A percentile compares a stretch with the other conserved stretches of the same genome.
phyloP scores from a whole-genome alignment of 2,888 invertebrate species.

The Caenorhabditis afra region DNA sequence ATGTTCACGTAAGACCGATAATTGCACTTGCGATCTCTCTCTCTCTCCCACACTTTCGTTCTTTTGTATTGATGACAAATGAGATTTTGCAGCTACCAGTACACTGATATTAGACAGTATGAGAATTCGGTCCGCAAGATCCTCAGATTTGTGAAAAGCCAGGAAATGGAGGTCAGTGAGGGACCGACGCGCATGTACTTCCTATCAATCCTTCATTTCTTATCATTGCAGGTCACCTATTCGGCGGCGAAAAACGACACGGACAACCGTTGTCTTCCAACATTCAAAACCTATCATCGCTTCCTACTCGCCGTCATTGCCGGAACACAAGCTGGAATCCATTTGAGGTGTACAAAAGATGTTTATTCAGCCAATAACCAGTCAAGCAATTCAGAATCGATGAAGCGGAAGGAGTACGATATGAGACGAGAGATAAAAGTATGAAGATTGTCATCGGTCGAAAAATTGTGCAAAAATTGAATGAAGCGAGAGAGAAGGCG shows the following conservation, averaged over 20 bases:
- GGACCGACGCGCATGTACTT: neutral
- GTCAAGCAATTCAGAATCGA: constrained; percentile 62
- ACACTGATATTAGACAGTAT: constrained; percentile 65
- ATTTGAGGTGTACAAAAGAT: constrained; percentile 55
- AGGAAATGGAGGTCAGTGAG: constrained; percentile 34
- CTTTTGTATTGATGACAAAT: too few species aligned
- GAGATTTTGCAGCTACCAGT: constrained; percentile 63
- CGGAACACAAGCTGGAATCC: constrained; percentile 67
- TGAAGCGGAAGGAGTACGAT: constrained; percentile 71
- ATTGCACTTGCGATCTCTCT: constrained; percentile 6
- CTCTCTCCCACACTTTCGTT: too few species aligned
- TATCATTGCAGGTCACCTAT: constrained; percentile 58
- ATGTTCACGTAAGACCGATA: constrained; percentile 60
- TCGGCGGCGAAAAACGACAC: constrained; percentile 64
- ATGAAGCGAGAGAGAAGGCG: constrained; percentile 65
- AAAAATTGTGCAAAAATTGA: constrained; percentile 64
- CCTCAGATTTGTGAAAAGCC: constrained; percentile 60
- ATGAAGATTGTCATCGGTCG: constrained; percentile 66
- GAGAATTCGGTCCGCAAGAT: constrained; percentile 68
- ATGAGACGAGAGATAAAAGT: constrained; percentile 68
- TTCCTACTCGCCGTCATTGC: constrained; percentile 69
- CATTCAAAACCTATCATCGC: constrained; percentile 67
- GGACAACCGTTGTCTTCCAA: constrained; percentile 61
- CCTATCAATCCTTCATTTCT: constrained; percentile 3
- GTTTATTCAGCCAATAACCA: constrained; percentile 3